Evolutionary conservation across 2,113 vertebrate species (phyloP).

Genomic region (Dicerorhinus sumatrensis): DNA sequence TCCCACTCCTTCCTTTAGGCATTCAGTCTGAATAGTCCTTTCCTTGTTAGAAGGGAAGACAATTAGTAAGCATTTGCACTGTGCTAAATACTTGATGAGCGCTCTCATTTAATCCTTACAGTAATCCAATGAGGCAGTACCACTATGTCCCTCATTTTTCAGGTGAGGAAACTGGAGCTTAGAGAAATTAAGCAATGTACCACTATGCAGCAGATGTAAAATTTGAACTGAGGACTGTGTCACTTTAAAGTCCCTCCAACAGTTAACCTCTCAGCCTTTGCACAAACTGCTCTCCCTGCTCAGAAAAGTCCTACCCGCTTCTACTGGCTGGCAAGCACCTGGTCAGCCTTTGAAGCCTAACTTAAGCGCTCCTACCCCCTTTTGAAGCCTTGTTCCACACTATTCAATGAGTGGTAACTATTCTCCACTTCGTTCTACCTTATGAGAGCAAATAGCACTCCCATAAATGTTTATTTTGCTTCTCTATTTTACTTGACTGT

Average conservation of each 20-base stretch:
- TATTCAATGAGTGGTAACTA: not conserved
- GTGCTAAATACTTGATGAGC: not conserved
- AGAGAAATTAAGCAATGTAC: not conserved
- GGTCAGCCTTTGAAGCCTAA: not conserved
- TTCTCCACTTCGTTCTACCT: not conserved
- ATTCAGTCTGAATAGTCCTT: not conserved
- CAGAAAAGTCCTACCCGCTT: not conserved
- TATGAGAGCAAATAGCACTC: not conserved
- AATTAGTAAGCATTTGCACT: not conserved
- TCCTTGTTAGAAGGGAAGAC: not conserved
- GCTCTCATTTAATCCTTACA: not conserved
- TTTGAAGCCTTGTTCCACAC: not conserved
- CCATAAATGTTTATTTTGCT: not conserved
- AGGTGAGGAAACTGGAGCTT: not conserved
- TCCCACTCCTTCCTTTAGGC: constrained; percentile 2
- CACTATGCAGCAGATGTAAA: not conserved
- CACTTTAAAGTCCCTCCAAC: not conserved
- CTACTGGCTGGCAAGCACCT: not conserved
- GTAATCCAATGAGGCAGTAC: not conserved
- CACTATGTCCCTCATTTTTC: not conserved
- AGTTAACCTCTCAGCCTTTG: not conserved
- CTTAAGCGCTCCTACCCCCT: no score
- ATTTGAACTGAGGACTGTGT: not conserved
- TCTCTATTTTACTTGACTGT: not conserved
- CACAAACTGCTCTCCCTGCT: not conserved